A percentile compares a stretch with the other conserved stretches of the same genome.
phyloP scores from a whole-genome alignment of 2,113 vertebrate species.

The Tiliqua scincoides region DNA sequence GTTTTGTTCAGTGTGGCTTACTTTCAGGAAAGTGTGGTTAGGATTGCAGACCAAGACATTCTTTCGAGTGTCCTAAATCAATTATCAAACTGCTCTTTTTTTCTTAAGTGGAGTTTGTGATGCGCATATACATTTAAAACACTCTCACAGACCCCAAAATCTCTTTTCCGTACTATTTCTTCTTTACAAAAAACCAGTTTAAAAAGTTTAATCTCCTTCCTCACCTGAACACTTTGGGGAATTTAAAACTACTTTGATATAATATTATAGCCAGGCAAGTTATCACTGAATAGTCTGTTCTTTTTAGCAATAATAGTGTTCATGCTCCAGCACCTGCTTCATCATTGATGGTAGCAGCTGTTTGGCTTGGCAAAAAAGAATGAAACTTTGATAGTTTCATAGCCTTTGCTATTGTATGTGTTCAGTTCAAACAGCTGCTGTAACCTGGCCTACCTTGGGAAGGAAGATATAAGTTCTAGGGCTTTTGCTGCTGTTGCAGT shows the following conservation, averaged over 20 bases:
- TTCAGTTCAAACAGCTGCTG: not conserved
- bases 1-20: too few relatives aligned
- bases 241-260: constrained; percentile 59
- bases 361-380: constrained; percentile 48
- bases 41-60: too few relatives aligned
- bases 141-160: constrained; percentile 19
- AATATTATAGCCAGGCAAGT: constrained; percentile 52
- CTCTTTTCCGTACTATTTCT: constrained; percentile 17
- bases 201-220: constrained; percentile 62
- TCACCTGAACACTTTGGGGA: constrained; percentile 70
- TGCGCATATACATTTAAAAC: too few relatives aligned
- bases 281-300: constrained; percentile 55
- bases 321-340: constrained; percentile 66
- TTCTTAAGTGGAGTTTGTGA: not conserved
- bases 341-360: constrained; percentile 68
- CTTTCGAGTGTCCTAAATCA: not conserved
- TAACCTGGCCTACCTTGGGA: not conserved
- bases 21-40: too few relatives aligned
- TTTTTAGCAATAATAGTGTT: constrained; percentile 57
- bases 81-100: not conserved
- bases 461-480: not conserved
- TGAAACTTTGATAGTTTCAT: constrained; percentile 60
- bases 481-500: not conserved
- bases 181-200: not conserved
- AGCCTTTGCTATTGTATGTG: not conserved